Evolutionary conservation across 2,888 invertebrate species (phyloP), one percentile per base, ranked within the genome.

Genomic region (Morpho helenor): DNA sequence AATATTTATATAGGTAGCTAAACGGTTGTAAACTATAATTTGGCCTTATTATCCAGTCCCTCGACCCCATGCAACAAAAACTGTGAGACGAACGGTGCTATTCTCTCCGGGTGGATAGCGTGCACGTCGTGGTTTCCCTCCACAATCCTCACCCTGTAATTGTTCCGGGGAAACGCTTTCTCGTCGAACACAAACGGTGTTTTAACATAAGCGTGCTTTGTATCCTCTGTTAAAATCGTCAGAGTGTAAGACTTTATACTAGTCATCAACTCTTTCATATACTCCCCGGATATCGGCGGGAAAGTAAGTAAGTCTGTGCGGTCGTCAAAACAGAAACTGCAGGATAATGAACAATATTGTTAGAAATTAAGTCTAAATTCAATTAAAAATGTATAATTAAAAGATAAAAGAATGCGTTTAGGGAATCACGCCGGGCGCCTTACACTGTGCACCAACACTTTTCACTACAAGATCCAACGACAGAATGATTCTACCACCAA

Each of bases 91-190:
- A 73, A 73, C 0, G 74, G 65, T 0, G 91, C 92, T 0, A 94
- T 72, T 8, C 73, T 69, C 55, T 92, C 92, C 0, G 94, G 93
- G 50, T 87, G 65, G 40, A 85, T 84, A 7, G 92, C 84, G 68
- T 94, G 94, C 0, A 93, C 86, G 68, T 94, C 92, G 61, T 94
- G 94, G 56, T 81, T 78, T 0, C 94, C 94, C 0, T 75, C 70
- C 0, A 93, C 88, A 3, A 66, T 42, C 5, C 82, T 69, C 2
- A 80, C 74, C 9, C 80, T 72, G 1, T 71, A 78, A 49, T 82
- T 82, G 0, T 68, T 68, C 0, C 64, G 59, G 0, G 76, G 75
- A 51, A 76, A 80, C 0, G 64, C 61, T 0, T 58, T 63, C 43
- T 82, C 84, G 42, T 86, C 80, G 0, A 84, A 57, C 0, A 82